These are phyloP conservation scores for Lasioglossum malachurum DNA, from an alignment of 2,888 invertebrate genomes.

Conservation along the genomic window DNA sequence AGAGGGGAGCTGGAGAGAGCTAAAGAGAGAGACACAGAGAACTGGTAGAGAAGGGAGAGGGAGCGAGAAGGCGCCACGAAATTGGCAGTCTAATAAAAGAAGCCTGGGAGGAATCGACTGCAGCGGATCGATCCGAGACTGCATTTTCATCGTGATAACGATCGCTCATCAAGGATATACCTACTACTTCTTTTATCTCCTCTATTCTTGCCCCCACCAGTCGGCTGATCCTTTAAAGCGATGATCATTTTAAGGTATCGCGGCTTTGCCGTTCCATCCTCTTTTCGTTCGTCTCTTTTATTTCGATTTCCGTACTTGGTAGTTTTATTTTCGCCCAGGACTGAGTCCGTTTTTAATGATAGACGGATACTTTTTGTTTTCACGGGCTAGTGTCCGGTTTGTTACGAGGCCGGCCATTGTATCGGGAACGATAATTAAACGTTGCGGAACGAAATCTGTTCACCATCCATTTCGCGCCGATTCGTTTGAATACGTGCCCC, in stretches of 20 bases:
- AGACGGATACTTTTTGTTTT: constrained; percentile 49
- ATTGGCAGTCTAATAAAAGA: constrained; percentile 75
- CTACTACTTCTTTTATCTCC: constrained; percentile 73
- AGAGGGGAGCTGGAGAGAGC: background rate
- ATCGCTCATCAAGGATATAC: constrained; percentile 75
- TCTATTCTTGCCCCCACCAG: constrained; percentile 48
- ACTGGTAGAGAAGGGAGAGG: constrained; percentile 9
- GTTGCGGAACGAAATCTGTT: constrained; percentile 35
- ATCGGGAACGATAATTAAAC: constrained; percentile 56
- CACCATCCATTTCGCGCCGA: constrained; percentile 25
- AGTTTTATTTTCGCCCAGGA: constrained; percentile 53
- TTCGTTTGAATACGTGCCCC: constrained; percentile 1
- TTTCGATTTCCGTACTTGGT: constrained; percentile 22
- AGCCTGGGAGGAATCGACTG: constrained; percentile 69
- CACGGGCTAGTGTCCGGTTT: constrained; percentile 34
- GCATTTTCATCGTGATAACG: constrained; percentile 76
- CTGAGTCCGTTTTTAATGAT: constrained; percentile 57
- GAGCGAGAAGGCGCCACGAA: constrained; percentile 68
- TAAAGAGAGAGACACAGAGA: background rate
- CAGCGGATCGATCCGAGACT: constrained; percentile 72
- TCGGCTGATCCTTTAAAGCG: constrained; percentile 53
- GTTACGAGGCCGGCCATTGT: constrained; percentile 45
- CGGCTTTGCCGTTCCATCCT: constrained; percentile 30
- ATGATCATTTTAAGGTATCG: constrained; percentile 61
- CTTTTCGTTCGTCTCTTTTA: background rate